Conservation (phyloP, 2,113 vertebrate genomes). For the Ceratotherium simum region DNA sequence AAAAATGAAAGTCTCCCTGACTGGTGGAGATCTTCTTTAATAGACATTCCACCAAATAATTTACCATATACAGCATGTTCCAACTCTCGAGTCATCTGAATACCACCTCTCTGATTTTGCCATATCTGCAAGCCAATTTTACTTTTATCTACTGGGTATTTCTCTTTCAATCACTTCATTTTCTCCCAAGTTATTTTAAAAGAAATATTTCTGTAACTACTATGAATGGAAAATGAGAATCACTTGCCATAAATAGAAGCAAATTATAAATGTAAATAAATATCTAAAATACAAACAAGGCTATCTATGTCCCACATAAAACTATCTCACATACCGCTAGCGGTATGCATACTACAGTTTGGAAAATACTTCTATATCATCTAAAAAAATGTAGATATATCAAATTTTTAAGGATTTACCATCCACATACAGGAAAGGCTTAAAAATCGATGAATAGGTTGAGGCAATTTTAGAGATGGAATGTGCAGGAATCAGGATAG, state of each 20-base stretch:
- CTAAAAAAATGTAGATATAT: neutral
- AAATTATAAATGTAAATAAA: slow-evolving; percentile 34
- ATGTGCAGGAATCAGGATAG: neutral
- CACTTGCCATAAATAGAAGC: neutral
- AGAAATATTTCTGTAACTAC: neutral
- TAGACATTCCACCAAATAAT: neutral
- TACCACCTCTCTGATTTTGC: neutral
- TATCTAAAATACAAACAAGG: slow-evolving; percentile 15
- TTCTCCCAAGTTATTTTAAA: slow-evolving; percentile 14
- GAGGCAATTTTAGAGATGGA: neutral
- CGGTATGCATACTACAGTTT: neutral
- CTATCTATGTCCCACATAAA: slow-evolving; percentile 8
- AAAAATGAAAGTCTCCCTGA: neutral
- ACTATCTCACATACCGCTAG: neutral
- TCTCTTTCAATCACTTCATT: slow-evolving; percentile 19
- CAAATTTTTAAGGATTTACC: neutral
- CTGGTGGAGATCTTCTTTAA: neutral
- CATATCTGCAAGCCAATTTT: neutral
- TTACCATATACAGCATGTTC: neutral
- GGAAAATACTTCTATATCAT: neutral
- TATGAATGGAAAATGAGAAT: slow-evolving; percentile 12
- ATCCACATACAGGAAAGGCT: neutral
- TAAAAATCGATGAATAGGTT: neutral
- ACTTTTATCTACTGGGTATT: neutral
- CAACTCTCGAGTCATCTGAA: neutral